Percentiles rank a stretch among this genome's conserved stretches.
phyloP scores from a whole-genome alignment of 2,113 vertebrate species.

The Brienomyrus brachyistius region DNA sequence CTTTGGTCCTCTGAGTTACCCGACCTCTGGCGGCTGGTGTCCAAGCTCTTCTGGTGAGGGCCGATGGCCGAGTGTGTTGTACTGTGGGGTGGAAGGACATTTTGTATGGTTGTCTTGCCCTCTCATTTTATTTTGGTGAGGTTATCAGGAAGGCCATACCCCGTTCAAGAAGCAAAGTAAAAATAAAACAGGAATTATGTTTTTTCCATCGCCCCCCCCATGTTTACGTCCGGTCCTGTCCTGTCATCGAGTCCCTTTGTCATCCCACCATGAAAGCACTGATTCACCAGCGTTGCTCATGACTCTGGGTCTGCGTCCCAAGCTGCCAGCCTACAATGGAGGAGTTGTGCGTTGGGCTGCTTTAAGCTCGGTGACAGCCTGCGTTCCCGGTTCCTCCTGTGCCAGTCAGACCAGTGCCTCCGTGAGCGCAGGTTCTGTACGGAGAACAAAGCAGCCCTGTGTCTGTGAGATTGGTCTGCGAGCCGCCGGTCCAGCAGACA shows the following conservation, averaged over 20 bases:
- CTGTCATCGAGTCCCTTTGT: background rate
- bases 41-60: background rate
- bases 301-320: background rate
- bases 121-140: background rate
- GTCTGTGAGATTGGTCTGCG: background rate
- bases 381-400: background rate
- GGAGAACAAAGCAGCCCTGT: background rate
- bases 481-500: background rate
- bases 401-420: background rate
- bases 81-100: background rate
- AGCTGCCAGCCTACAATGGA: slow-evolving; percentile 1
- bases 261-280: slow-evolving; percentile 1
- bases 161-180: background rate
- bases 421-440: background rate
- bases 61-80: background rate
- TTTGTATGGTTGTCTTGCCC: background rate
- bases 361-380: background rate
- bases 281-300: background rate
- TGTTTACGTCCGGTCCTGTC: background rate
- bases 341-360: background rate
- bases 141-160: background rate
- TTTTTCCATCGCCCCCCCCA: background rate
- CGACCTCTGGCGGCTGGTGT: background rate
- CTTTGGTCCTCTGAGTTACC: background rate
- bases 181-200: background rate